phyloP scores from a whole-genome alignment of 2,797 vertebrate genomes.

The Acrossocheilus wenchowensis region DNA sequence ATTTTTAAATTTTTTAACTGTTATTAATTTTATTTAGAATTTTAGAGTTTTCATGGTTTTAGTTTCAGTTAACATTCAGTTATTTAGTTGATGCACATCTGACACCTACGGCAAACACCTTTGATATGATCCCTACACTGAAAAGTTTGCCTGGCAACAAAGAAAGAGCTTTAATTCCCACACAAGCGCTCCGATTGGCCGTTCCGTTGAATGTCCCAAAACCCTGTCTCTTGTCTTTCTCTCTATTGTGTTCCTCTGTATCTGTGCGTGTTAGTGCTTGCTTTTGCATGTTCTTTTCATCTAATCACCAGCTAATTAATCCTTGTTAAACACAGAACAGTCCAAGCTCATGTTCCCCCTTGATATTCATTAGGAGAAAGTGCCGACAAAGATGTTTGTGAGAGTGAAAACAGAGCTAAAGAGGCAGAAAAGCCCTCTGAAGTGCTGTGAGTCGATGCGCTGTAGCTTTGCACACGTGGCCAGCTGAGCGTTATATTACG shows the following conservation, averaged over 20 bases:
- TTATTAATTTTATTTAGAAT: neutral
- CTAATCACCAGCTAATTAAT: slow-evolving; percentile 11
- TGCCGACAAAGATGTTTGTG: slow-evolving; percentile 16
- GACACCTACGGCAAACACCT: neutral
- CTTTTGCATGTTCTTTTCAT: slow-evolving; percentile 7
- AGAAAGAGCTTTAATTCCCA: neutral
- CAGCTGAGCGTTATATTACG: neutral
- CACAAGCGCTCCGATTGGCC: neutral
- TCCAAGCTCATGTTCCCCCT: slow-evolving; percentile 1
- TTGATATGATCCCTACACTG: neutral
- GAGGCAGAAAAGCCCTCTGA: slow-evolving; percentile 1
- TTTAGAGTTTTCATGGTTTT: neutral
- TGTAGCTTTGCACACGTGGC: neutral
- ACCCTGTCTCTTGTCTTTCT: neutral
- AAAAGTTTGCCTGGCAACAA: neutral
- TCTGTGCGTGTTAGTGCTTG: neutral
- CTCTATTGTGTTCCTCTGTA: neutral
- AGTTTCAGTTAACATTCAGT: neutral
- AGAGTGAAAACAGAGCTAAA: neutral
- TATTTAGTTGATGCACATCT: neutral
- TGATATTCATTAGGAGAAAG: slow-evolving; percentile 17
- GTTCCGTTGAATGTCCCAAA: neutral
- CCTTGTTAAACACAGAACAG: slow-evolving; percentile 5
- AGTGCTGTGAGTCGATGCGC: neutral
- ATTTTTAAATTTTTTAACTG: no score